Base-by-base conservation (phyloP, 1,140 invertebrate genomes). In the Panagrolaimus sp. region DNA sequence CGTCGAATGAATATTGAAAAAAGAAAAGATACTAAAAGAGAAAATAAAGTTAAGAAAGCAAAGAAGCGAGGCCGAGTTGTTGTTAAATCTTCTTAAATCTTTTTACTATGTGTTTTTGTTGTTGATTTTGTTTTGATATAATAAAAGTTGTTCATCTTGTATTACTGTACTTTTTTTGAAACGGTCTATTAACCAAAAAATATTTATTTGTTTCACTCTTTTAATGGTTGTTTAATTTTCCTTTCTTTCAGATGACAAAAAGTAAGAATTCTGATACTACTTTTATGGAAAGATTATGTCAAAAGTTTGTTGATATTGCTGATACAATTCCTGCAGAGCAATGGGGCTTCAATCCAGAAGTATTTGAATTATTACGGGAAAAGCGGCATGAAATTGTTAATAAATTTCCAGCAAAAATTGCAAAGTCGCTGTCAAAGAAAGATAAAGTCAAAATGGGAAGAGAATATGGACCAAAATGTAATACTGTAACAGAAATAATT, bases 1-100 rank as follows among this genome's bases (percentile, higher is more conserved):
- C 65, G 74, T 5, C 44, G 67, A 13, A 31, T 16, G 3, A 74
- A 74, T 62, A 8, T 74, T 7, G n/a, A 42, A 9, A 76, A 74
- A 42, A 43, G 73, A 13, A 63, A 20, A 2, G 45, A 53, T 44
- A 43, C 31, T 16, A 68, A 73, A 62, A 44, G n/a, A 14, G 20
- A 71, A 20, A 72, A 73, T 43, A 72, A 65, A 62, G n/a, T 69
- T 20, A 51, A 67, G 43, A 23, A 42, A 42, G 66, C 67, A 42
- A 48, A 47, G 14, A 69, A 69, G 67, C 42, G 31, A 14, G 67
- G 65, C n/a, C 45, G 65, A n/a, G n/a, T 67, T 44, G 65, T 67
- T 62, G 31, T 38, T 38, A 38, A 38, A 38, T 38, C 31, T 38
- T 38, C 31, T 38, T 38, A 38, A 38, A n/a, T n/a, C n/a, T 38